phyloP scores from a whole-genome alignment of 2,888 invertebrate genomes.

The Cynaeus angustus region DNA sequence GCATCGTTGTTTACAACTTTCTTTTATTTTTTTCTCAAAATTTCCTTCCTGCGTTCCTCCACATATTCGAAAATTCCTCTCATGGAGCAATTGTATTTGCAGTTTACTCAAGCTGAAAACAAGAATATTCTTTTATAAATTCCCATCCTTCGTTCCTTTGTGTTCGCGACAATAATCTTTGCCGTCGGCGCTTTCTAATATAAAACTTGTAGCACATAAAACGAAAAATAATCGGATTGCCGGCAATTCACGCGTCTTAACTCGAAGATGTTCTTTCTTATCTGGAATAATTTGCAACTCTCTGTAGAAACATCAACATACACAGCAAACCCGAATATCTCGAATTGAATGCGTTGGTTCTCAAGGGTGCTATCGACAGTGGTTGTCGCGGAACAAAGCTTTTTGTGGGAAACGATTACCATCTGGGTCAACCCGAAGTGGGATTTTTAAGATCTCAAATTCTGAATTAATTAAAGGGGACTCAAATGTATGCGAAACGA shows the following conservation, averaged over 20 bases:
- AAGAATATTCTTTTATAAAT: constrained; percentile 10
- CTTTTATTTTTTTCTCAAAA: too few relatives aligned
- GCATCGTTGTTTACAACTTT: too few relatives aligned
- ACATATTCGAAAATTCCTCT: not conserved
- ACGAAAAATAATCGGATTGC: constrained; percentile 47
- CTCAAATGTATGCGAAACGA: constrained; percentile 6
- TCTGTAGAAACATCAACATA: constrained; percentile 55
- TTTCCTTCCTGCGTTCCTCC: too few relatives aligned
- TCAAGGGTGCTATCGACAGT: constrained; percentile 56
- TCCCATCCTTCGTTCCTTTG: not conserved
- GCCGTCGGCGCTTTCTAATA: constrained; percentile 20
- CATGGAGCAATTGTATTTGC: constrained; percentile 3
- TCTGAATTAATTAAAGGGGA: constrained; percentile 8
- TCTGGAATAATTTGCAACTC: constrained; percentile 54
- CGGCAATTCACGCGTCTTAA: constrained; percentile 46
- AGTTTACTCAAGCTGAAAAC: constrained; percentile 3
- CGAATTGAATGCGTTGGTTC: constrained; percentile 56
- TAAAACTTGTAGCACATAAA: constrained; percentile 37
- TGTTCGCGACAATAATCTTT: constrained; percentile 27
- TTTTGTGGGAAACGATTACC: constrained; percentile 51
- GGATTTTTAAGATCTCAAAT: not conserved
- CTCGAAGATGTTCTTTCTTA: constrained; percentile 45
- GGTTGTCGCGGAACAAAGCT: constrained; percentile 53
- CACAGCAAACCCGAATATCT: constrained; percentile 47
- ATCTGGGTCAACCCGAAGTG: constrained; percentile 40